Evolutionary conservation across 2,888 invertebrate genomes (phyloP).

Genomic region (Salticus scenicus): DNA sequence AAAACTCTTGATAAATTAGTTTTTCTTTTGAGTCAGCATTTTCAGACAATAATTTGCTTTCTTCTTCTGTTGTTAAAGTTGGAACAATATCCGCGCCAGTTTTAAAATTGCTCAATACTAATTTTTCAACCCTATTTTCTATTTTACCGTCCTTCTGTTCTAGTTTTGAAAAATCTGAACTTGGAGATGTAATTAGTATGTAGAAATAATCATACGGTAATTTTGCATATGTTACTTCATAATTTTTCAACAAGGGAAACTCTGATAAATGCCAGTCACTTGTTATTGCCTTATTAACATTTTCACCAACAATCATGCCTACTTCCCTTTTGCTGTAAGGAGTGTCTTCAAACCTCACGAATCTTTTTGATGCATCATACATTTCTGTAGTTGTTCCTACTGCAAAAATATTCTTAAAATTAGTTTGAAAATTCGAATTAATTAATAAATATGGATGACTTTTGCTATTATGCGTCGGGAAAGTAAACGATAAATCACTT

Average conservation of each 20-base stretch:
- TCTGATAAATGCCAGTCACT: not conserved
- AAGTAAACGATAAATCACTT: conserved; percentile 26
- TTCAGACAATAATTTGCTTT: not conserved
- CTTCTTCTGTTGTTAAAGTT: not conserved
- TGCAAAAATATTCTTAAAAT: conserved; percentile 38
- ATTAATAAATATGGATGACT: conserved; percentile 43
- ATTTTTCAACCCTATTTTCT: not conserved
- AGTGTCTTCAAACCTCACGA: conserved; percentile 30
- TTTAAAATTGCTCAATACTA: conserved; percentile 47
- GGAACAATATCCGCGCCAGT: conserved; percentile 12
- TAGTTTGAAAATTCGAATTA: conserved; percentile 48
- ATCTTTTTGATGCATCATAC: not conserved
- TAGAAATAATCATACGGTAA: conserved; percentile 32
- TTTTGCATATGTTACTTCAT: conserved; percentile 23
- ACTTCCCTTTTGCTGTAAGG: conserved; percentile 40
- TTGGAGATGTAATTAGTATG: conserved; percentile 15
- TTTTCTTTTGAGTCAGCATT: not conserved
- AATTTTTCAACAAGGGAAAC: conserved; percentile 8
- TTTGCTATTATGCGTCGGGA: conserved; percentile 24
- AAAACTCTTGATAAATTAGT: not conserved
- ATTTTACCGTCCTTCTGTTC: not conserved
- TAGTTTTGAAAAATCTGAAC: not conserved
- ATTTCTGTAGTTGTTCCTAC: conserved; percentile 43
- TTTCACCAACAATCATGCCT: conserved; percentile 28
- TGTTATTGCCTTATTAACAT: conserved; percentile 9